Evolutionary conservation across 2,797 vertebrate species (phyloP).

Genomic region (Neosalanx taihuensis): DNA sequence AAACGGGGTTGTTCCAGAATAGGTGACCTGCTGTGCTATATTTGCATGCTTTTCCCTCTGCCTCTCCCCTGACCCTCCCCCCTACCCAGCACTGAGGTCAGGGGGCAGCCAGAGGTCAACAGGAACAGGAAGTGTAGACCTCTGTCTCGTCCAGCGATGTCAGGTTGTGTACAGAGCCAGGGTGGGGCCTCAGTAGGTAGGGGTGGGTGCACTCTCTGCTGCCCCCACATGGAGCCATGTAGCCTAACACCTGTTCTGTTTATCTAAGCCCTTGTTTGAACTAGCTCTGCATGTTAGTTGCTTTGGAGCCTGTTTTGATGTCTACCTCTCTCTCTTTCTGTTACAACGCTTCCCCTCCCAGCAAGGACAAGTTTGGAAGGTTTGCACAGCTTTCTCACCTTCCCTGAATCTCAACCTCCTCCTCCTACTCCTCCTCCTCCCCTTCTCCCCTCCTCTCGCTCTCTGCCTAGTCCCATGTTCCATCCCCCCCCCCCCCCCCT

Average conservation of each 20-base stretch:
- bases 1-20: neutral
- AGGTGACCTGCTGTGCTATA: conserved; percentile 3
- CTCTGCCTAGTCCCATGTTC: conserved; percentile 80
- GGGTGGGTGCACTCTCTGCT: neutral
- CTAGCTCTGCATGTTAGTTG: conserved; percentile 61
- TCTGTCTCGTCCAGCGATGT: neutral
- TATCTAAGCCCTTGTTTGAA: conserved; percentile 51
- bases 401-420: conserved; percentile 68
- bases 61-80: conserved; percentile 26
- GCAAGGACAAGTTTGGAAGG: conserved; percentile 99
- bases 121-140: conserved; percentile 1
- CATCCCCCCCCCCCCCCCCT: conserved; percentile 41
- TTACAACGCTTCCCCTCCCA: conserved; percentile 98
- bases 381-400: conserved; percentile 99
- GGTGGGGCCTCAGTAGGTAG: neutral
- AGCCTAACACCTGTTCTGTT: conserved; percentile 3
- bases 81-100: conserved; percentile 29
- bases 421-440: conserved; percentile 52
- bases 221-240: neutral
- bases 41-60: conserved; percentile 43
- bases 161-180: neutral
- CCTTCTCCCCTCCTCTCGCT: conserved; percentile 52
- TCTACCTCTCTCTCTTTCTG: conserved; percentile 91
- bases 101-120: conserved; percentile 23
- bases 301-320: conserved; percentile 79